Evolutionary conservation across 1,140 invertebrate genomes (phyloP).

Genomic region (Conus betulinus): DNA sequence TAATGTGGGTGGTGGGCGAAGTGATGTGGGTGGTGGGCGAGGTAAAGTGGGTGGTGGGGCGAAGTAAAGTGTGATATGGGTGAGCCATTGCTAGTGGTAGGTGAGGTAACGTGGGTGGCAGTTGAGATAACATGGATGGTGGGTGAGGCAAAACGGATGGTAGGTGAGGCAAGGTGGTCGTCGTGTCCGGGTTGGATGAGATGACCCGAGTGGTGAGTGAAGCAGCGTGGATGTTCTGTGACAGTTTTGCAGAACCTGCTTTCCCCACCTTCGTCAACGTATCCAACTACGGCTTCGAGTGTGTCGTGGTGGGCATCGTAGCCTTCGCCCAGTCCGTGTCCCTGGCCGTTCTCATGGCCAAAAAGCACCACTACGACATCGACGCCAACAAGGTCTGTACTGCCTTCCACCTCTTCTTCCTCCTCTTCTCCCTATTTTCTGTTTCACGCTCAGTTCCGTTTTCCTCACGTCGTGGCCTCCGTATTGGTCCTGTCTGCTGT

Average conservation of each 20-base stretch:
- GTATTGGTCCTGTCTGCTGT: not conserved
- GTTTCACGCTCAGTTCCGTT: not conserved
- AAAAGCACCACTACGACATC: conserved; percentile 76
- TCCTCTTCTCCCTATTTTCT: not conserved
- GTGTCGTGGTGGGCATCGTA: conserved; percentile 71
- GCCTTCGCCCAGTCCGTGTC: conserved; percentile 76
- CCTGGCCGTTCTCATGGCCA: conserved; percentile 76
- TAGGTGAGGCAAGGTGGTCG: no score
- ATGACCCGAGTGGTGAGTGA: no score
- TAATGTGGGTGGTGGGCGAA: no score
- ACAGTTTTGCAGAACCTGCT: conserved; percentile 58
- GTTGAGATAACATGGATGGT: no score
- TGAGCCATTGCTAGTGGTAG: no score
- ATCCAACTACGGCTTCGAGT: conserved; percentile 57
- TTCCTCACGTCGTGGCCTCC: not conserved
- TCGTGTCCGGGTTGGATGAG: no score
- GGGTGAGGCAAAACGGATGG: no score
- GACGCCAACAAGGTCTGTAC: conserved; percentile 68
- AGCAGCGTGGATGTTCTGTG: not conserved
- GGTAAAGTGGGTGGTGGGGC: no score
- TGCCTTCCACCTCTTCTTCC: not conserved
- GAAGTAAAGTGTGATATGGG: no score
- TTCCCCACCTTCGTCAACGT: conserved; percentile 55
- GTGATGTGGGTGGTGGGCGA: no score
- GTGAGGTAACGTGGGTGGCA: no score